These are phyloP conservation scores for Pseudoatta argentina DNA, from an alignment of 1,140 invertebrate species.

Conservation along the genomic window DNA sequence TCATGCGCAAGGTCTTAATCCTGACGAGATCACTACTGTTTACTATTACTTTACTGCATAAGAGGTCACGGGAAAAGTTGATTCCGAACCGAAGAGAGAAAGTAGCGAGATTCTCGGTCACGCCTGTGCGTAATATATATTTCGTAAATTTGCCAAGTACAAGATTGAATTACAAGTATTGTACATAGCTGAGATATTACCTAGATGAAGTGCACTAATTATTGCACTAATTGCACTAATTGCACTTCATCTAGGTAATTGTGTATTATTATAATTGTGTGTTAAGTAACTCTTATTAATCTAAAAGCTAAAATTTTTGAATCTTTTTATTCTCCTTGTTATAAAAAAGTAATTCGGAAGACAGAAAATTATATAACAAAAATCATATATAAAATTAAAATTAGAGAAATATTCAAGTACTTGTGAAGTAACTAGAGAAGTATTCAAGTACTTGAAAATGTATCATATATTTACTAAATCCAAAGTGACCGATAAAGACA, in stretches of 20 bases:
- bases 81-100: conserved; percentile 13
- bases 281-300: neutral
- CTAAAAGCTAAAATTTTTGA: neutral
- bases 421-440: neutral
- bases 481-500: neutral
- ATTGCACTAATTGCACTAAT: too few relatives aligned
- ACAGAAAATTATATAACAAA: too few relatives aligned
- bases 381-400: neutral
- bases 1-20: conserved; percentile 61
- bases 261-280: neutral
- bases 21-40: conserved; percentile 53
- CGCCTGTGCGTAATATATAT: neutral
- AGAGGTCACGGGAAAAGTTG: conserved; percentile 32
- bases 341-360: neutral
- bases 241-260: too few relatives aligned
- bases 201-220: neutral
- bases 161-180: neutral
- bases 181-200: neutral
- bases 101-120: neutral
- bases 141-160: neutral
- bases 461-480: neutral
- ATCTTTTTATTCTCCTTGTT: neutral
- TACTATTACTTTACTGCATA: neutral
- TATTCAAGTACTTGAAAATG: neutral
- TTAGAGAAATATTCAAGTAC: neutral